Conservation (phyloP, 2,888 invertebrate species). For the Mystacides longicornis region DNA sequence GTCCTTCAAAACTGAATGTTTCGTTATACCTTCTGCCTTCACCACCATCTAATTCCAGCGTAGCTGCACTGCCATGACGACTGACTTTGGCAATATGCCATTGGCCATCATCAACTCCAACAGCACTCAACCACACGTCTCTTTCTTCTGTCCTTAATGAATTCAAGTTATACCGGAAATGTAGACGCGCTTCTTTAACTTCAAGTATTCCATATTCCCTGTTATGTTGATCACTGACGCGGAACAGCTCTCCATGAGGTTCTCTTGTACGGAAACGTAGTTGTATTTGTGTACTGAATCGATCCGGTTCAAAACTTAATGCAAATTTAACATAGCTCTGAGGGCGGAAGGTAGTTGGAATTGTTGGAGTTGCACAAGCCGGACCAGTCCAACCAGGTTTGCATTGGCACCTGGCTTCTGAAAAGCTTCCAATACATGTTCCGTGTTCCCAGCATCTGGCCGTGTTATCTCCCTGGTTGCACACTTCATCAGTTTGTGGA, state of each 20-base stretch:
- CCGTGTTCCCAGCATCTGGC: constrained; percentile 89
- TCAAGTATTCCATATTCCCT: constrained; percentile 88
- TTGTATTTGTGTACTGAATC: constrained; percentile 88
- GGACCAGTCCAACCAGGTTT: constrained; percentile 93
- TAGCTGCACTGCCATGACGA: constrained; percentile 87
- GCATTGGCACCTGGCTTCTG: constrained; percentile 87
- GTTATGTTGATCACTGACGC: constrained; percentile 90
- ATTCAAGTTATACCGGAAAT: constrained; percentile 90
- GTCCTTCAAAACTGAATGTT: constrained; percentile 82
- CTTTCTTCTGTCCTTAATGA: constrained; percentile 84
- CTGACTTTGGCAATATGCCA: constrained; percentile 94
- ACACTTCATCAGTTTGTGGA: constrained; percentile 86
- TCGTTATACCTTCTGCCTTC: constrained; percentile 92
- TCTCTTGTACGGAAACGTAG: constrained; percentile 89
- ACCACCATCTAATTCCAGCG: constrained; percentile 88
- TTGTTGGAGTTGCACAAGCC: constrained; percentile 76
- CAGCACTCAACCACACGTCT: constrained; percentile 82
- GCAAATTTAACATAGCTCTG: constrained; percentile 97
- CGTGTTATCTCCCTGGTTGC: constrained; percentile 79
- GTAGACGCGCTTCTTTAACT: constrained; percentile 83
- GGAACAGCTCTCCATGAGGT: constrained; percentile 86
- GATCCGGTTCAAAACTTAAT: constrained; percentile 86
- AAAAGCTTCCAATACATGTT: constrained; percentile 86
- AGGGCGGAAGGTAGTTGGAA: constrained; percentile 85
- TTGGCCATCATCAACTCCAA: constrained; percentile 90